Evolutionary conservation across 2,113 vertebrate species (phyloP).

Genomic region (Myrmecophaga tridactyla): DNA sequence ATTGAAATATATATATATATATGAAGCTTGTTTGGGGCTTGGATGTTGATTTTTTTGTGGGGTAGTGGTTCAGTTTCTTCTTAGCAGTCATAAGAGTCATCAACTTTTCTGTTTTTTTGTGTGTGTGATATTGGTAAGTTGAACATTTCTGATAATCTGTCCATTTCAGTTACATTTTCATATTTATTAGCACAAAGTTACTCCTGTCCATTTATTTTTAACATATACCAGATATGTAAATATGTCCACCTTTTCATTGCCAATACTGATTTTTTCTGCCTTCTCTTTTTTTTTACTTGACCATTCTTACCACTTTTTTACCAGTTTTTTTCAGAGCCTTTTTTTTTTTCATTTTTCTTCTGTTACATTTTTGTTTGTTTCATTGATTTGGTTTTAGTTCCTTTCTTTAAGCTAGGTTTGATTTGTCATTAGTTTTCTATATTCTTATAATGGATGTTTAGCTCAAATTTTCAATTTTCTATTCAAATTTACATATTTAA

Average conservation of each 20-base stretch:
- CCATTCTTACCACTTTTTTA: not conserved
- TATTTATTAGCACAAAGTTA: not conserved
- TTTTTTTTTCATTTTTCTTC: not conserved
- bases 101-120: not conserved
- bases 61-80: not conserved
- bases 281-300: not conserved
- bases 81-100: not conserved
- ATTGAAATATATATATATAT: not conserved
- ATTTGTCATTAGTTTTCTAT: not conserved
- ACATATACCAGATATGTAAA: not conserved
- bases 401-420: not conserved
- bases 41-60: not conserved
- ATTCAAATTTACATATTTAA: not conserved
- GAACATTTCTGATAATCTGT: not conserved
- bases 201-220: not conserved
- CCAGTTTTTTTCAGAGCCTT: not conserved
- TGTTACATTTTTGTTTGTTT: not conserved
- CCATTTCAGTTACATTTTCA: not conserved
- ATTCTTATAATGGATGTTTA: not conserved
- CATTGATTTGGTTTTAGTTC: not conserved
- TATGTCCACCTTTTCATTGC: not conserved
- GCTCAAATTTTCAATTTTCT: not conserved
- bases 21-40: not conserved
- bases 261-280: not conserved
- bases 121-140: not conserved